Base-by-base conservation (phyloP, 2,888 invertebrate genomes). In the Hypomecis punctinalis region DNA sequence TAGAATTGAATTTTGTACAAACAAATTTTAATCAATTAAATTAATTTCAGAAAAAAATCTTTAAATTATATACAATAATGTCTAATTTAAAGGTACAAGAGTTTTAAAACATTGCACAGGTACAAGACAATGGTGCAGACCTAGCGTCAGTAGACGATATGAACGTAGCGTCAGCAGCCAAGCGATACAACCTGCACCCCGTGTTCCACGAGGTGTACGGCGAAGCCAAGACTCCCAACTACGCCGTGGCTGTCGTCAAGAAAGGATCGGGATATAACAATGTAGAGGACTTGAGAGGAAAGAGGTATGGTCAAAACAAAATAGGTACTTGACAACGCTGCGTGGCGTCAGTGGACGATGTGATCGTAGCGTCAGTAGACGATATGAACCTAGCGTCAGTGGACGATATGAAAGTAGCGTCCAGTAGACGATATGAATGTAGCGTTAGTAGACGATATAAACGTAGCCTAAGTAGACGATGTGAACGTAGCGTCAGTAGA, bases 111-210 rank as follows among this genome's bases (percentile, higher is more conserved):
- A 33, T 8, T 23, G 23, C 23, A 9, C 45, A 92, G 92, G 91
- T 97, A 8, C 93, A 94, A 76, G 94, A 95, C 71, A 95, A 95
- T 69, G 94, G 94, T 0, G 96, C 96, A 6, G 97, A 97, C 76
- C 84, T 97, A 35, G 94, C 96, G 13, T 94, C 95, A 0, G 90
- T 97, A 5, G 96, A 96, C 64, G 95, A 95, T 78, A 84, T 94
- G 85, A 79, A 87, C 40, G 94, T 94, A 0, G 90, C 90, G 0
- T 78, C 89, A 0, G 94, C 94, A 0, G 86, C 91, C 5, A 93
- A 90, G 51, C 90, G 94, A 47, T 95, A 93, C 84, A 94, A 94
- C 70, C 83, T 94, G 0, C 94, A 94, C 70, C 94, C 96, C 0
- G 94, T 96, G 0, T 90, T 95, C 76, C 93, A 94, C 49, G 96